These are phyloP conservation scores for Chalcosyrphus nemorum DNA, from an alignment of 2,888 invertebrate genomes.

Conservation along the genomic window DNA sequence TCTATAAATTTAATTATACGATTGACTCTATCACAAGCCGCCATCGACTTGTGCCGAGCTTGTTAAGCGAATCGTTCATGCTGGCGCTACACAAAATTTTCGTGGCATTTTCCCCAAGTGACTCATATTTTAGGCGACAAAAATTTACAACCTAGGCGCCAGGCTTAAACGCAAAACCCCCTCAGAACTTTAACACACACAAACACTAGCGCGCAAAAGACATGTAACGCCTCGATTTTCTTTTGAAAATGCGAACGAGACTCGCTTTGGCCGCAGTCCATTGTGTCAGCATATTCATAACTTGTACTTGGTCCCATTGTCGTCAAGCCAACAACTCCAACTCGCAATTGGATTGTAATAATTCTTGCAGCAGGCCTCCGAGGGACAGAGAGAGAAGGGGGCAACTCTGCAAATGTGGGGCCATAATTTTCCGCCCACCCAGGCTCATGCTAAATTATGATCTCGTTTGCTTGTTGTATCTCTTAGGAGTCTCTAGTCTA, in stretches of 20 bases:
- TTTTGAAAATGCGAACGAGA: conserved; percentile 25
- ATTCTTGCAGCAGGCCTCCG: conserved; percentile 26
- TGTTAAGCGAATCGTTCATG: conserved; percentile 34
- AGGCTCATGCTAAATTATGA: conserved; percentile 62
- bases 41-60: conserved; percentile 32
- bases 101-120: conserved; percentile 14
- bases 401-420: conserved; percentile 37
- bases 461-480: conserved; percentile 64
- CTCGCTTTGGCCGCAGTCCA: conserved; percentile 48
- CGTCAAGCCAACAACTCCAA: conserved; percentile 33
- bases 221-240: conserved; percentile 32
- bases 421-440: conserved; percentile 68
- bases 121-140: conserved; percentile 45
- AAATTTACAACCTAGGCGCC: conserved; percentile 61
- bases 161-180: conserved; percentile 21
- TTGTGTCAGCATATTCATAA: conserved; percentile 63
- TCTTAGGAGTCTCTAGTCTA: conserved; percentile 1
- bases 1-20: conserved; percentile 61
- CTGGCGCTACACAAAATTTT: conserved; percentile 36
- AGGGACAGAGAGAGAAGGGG: no score
- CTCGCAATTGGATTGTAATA: conserved; percentile 9
- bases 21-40: conserved; percentile 35
- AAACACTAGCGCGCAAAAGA: background rate
- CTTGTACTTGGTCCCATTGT: conserved; percentile 24
- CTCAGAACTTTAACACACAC: conserved; percentile 1